Conservation (phyloP, 2,888 invertebrate species). For the Eristalis intricaria region DNA sequence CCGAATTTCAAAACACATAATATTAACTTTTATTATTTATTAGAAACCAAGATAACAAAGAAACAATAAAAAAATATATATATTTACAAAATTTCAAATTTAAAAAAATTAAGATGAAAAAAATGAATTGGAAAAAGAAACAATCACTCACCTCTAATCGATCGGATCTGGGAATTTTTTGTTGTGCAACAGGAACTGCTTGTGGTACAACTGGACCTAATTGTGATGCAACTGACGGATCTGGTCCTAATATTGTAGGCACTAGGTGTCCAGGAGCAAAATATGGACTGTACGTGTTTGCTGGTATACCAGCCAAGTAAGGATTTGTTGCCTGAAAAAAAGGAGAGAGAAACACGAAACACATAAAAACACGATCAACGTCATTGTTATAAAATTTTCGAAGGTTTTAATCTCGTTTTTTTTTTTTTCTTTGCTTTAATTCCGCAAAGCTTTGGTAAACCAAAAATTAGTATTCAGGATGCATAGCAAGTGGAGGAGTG, state of each 20-base stretch:
- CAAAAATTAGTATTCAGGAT: conserved; percentile 30
- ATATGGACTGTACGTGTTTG: conserved; percentile 95
- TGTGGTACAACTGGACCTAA: conserved; percentile 90
- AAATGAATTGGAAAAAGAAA: conserved; percentile 22
- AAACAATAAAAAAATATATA: background rate
- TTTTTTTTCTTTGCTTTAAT: too few relatives aligned
- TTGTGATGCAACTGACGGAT: conserved; percentile 91
- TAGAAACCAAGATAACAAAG: background rate
- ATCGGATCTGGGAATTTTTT: conserved; percentile 97
- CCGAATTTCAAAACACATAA: conserved; percentile 54
- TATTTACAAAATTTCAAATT: conserved; percentile 45
- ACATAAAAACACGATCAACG: conserved; percentile 19
- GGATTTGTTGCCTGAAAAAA: conserved; percentile 90
- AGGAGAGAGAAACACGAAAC: conserved; percentile 26
- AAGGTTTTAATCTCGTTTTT: too few relatives aligned
- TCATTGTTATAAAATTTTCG: background rate
- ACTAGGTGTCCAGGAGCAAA: conserved; percentile 94
- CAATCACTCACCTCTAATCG: conserved; percentile 93
- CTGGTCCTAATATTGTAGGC: conserved; percentile 94
- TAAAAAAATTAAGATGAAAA: conserved; percentile 43
- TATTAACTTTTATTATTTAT: conserved; percentile 27
- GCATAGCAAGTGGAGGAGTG: background rate
- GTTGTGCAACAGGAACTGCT: conserved; percentile 93
- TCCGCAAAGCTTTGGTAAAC: background rate
- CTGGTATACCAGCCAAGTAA: conserved; percentile 94